A percentile compares a stretch with the other conserved stretches of the same genome.
phyloP scores from a whole-genome alignment of 2,797 vertebrate genomes.

The Oryzias sinensis region DNA sequence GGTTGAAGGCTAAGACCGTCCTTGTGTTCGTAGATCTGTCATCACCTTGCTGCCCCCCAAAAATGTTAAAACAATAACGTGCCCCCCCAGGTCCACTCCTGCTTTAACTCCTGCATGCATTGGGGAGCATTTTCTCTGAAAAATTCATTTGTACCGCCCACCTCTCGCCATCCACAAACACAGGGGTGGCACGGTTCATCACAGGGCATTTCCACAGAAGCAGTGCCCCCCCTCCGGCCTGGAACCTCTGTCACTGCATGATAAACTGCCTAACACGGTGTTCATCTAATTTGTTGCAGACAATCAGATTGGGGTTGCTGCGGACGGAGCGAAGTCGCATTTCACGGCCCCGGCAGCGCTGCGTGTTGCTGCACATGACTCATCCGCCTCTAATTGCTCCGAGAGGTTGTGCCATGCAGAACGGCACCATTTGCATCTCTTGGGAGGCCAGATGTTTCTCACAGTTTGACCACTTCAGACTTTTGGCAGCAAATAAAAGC shows the following conservation, averaged over 20 bases:
- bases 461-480: slow-evolving; percentile 1
- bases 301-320: slow-evolving; percentile 32
- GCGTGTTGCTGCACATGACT: slow-evolving; percentile 24
- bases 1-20: no score
- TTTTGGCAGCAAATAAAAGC: slow-evolving; percentile 1
- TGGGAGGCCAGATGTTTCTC: slow-evolving; percentile 33
- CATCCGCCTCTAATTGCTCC: slow-evolving; percentile 38
- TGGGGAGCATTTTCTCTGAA: no score
- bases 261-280: slow-evolving; percentile 28
- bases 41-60: no score
- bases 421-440: slow-evolving; percentile 20
- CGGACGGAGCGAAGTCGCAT: slow-evolving; percentile 35
- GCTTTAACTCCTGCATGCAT: no score
- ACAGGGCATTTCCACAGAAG: not conserved
- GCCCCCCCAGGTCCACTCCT: no score
- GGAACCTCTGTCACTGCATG: slow-evolving; percentile 11
- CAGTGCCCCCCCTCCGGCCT: not conserved
- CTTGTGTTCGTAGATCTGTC: no score
- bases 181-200: not conserved
- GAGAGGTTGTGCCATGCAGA: slow-evolving; percentile 19
- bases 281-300: slow-evolving; percentile 38
- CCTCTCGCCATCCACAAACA: no score
- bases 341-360: slow-evolving; percentile 24
- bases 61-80: no score
- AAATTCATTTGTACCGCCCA: no score